These are phyloP conservation scores for Pseudopipra pipra DNA, from an alignment of 2,113 vertebrate genomes.

Conservation along the genomic window DNA sequence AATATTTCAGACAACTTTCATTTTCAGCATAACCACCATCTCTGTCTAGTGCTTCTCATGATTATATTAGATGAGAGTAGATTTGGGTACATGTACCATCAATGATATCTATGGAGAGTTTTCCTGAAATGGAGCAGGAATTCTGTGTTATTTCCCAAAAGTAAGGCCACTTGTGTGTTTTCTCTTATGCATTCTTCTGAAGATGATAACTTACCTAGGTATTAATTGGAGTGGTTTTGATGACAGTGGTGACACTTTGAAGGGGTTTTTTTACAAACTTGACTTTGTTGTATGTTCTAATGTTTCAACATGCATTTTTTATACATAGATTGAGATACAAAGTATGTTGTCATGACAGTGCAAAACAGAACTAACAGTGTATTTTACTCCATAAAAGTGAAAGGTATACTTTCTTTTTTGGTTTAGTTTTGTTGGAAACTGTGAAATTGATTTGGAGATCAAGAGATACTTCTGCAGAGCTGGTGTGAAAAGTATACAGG, in stretches of 20 bases:
- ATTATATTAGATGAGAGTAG: neutral
- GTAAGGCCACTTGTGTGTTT: neutral
- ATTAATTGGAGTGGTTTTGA: neutral
- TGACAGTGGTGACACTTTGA: neutral
- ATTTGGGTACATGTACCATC: neutral
- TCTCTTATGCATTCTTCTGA: neutral
- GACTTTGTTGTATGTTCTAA: neutral
- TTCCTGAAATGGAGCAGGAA: neutral
- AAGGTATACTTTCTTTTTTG: neutral
- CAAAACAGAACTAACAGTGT: neutral
- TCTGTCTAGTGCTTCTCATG: neutral
- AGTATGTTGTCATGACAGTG: neutral
- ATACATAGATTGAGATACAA: neutral
- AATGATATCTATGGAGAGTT: neutral
- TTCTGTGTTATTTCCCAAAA: neutral
- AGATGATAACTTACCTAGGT: neutral
- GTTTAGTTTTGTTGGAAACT: conserved; percentile 93
- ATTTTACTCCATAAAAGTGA: neutral
- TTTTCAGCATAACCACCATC: neutral
- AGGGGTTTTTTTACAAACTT: neutral
- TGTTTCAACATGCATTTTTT: neutral
- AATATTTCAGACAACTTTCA: neutral
- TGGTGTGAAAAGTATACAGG: conserved; percentile 97
- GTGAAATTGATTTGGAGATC: conserved; percentile 93
- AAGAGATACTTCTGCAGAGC: conserved; percentile 97